These are phyloP conservation scores for Ceratoteleas bidentatus DNA, from an alignment of 1,140 invertebrate species.

Conservation along the genomic window DNA sequence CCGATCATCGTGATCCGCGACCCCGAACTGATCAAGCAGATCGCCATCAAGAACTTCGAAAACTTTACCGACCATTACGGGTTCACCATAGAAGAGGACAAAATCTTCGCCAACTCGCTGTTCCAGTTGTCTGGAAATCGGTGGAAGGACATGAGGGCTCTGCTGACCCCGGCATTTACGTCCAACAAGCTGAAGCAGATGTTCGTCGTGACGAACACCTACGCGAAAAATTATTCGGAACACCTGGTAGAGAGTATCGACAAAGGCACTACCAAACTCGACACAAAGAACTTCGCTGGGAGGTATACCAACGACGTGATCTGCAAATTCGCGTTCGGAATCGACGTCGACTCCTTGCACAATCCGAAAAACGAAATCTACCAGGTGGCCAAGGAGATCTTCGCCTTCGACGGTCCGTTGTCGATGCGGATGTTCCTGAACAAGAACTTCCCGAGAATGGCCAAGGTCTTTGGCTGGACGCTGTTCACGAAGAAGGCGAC, in stretches of 20 bases:
- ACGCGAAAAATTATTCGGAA: background rate
- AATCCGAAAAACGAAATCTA: background rate
- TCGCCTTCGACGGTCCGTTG: conserved; percentile 2
- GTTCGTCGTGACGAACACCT: background rate
- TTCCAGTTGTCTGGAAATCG: background rate
- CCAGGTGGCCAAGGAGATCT: background rate
- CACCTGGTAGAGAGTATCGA: background rate
- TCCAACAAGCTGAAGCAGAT: conserved; percentile 1
- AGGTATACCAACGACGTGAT: background rate
- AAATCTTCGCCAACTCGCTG: background rate
- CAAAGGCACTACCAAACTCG: background rate
- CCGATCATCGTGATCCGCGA: background rate
- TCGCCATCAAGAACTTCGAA: background rate
- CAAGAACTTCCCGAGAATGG: background rate
- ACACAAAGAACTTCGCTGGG: background rate
- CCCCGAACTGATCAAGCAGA: background rate
- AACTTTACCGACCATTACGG: conserved; percentile 1
- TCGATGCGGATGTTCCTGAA: background rate
- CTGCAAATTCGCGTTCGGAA: background rate
- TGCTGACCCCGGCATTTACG: background rate
- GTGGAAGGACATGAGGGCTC: background rate
- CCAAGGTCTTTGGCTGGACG: background rate
- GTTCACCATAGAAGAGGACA: background rate
- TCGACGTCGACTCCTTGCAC: background rate
- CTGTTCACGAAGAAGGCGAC: background rate